Evolutionary conservation across 2,113 vertebrate genomes (phyloP).

Genomic region (Irena cyanogastra): DNA sequence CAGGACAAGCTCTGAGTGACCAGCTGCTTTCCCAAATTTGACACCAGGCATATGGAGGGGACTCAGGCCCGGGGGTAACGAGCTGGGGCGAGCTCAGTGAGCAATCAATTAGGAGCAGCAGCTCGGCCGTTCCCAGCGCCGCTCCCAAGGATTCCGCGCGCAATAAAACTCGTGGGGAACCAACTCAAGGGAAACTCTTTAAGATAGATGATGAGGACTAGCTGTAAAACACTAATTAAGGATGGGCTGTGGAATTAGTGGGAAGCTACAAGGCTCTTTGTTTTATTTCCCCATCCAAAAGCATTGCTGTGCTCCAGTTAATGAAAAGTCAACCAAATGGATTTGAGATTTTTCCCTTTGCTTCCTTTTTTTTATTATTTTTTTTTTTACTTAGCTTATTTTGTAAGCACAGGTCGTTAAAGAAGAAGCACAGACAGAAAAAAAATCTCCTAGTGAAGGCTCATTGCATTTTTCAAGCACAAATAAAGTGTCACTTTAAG

Average conservation of each 20-base stretch:
- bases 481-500: slow-evolving; percentile 59
- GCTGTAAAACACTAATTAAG: slow-evolving; percentile 68
- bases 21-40: slow-evolving; percentile 75
- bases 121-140: slow-evolving; percentile 56
- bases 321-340: slow-evolving; percentile 14
- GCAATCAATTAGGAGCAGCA: slow-evolving; percentile 73
- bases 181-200: slow-evolving; percentile 61
- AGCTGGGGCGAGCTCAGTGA: slow-evolving; percentile 68
- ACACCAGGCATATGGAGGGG: slow-evolving; percentile 75
- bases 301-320: not conserved
- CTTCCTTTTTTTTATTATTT: not conserved
- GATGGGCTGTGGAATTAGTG: slow-evolving; percentile 53
- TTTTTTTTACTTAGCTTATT: not conserved
- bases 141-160: slow-evolving; percentile 1
- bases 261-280: slow-evolving; percentile 20
- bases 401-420: slow-evolving; percentile 1
- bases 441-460: not conserved
- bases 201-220: slow-evolving; percentile 56
- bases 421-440: not conserved
- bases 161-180: slow-evolving; percentile 70
- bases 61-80: slow-evolving; percentile 67
- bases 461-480: slow-evolving; percentile 33
- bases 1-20: slow-evolving; percentile 66
- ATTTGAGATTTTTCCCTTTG: not conserved
- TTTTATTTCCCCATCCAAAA: slow-evolving; percentile 5